Percentiles rank a stretch among this genome's conserved stretches.
Evolutionary conservation across 2,113 vertebrate species (phyloP).

Genomic region (Antigone vipio): DNA sequence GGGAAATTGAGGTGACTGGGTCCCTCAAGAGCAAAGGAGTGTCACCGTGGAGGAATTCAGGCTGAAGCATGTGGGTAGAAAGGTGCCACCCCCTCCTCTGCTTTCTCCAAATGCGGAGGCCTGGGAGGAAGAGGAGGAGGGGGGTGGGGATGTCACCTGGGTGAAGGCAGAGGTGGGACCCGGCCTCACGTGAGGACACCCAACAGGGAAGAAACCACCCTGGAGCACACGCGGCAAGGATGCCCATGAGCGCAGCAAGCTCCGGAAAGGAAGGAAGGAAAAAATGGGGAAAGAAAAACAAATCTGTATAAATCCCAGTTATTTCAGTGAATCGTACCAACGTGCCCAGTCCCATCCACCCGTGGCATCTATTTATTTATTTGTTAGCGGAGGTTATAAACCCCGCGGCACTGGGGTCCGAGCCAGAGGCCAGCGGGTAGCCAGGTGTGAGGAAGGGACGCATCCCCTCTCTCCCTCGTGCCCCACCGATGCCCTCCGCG

Average conservation of each 20-base stretch:
- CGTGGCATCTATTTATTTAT: background rate
- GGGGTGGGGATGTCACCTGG: background rate
- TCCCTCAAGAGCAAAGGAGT: conserved; percentile 28
- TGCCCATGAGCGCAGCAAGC: fast-evolving
- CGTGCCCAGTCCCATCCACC: background rate
- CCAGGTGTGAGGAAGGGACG: background rate
- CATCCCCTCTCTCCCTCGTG: background rate
- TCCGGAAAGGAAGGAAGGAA: fast-evolving
- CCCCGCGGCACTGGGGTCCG: fast-evolving
- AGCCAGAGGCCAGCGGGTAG: background rate
- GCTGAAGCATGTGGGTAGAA: background rate
- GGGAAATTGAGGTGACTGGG: background rate
- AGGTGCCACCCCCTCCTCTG: background rate
- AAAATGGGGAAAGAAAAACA: fast-evolving
- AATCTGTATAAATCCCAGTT: background rate
- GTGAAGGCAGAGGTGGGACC: background rate
- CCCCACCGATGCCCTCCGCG: background rate
- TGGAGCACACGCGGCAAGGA: background rate
- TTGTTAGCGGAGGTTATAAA: background rate
- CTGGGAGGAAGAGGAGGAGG: background rate
- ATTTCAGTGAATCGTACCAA: background rate
- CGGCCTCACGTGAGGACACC: background rate
- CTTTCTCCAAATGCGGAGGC: fast-evolving
- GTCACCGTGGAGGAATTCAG: background rate
- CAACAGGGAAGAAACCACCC: background rate